phyloP scores from a whole-genome alignment of 2,113 vertebrate species.

The Pyrgilauda ruficollis region DNA sequence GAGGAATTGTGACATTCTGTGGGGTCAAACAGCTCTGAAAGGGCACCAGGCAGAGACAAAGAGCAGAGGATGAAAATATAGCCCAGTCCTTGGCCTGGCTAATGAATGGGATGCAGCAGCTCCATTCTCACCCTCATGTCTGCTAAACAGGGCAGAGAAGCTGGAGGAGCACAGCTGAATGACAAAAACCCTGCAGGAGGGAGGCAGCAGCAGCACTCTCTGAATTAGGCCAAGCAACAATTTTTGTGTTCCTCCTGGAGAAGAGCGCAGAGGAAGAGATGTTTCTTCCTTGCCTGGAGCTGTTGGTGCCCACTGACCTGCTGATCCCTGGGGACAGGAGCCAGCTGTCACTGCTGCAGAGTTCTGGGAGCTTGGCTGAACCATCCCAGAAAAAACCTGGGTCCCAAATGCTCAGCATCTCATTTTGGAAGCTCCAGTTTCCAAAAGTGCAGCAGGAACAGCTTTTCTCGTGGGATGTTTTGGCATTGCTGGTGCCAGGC shows the following conservation, averaged over 20 bases:
- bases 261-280: not conserved
- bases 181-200: conserved; percentile 17
- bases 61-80: not conserved
- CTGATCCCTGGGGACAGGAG: not conserved
- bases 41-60: not conserved
- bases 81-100: not conserved
- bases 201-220: not conserved
- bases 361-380: not conserved
- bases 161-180: conserved; percentile 4
- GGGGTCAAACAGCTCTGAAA: not conserved
- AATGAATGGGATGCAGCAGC: not conserved
- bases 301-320: not conserved
- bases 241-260: not conserved
- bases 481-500: conserved; percentile 57
- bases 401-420: not conserved
- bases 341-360: not conserved
- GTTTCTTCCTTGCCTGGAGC: not conserved
- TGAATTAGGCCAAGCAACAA: not conserved
- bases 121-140: not conserved
- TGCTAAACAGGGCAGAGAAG: not conserved
- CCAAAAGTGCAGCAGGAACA: conserved; percentile 58
- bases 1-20: not conserved
- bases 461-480: conserved; percentile 58
- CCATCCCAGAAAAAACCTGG: not conserved
- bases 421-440: conserved; percentile 44